Evolutionary conservation across 2,888 invertebrate genomes (phyloP), one percentile per base, ranked within the genome.

Genomic region (Ormyrus thymus): DNA sequence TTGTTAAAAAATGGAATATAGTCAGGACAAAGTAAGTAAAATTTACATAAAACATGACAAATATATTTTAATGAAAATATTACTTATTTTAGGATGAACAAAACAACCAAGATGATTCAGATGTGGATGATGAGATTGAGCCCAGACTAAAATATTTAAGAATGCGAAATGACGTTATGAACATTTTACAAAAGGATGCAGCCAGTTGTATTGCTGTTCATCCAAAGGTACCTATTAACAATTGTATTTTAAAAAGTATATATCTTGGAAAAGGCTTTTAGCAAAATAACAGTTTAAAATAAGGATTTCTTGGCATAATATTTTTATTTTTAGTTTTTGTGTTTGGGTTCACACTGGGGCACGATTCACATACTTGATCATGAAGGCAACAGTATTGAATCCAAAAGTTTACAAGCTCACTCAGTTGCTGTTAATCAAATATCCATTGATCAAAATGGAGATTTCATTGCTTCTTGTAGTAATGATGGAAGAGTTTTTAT

Each of bases 151-250:
- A 98, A 90, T 98, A 97, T 91, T 94, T 95, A 86, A 93, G 98
- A 82, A 93, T 98, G 89, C 93, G 93, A 51, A 97, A 98, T 91
- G 97, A 97, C 91, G 91, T 98, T 59, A 93, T 94, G 86, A 93
- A 93, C 85, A 97, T 98, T 85, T 91, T 98, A 51, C 92, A 94
- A 86, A 95, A 95, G 87, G 96, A 96, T 90, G 95, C 95, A 84
- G 97, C 97, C 70, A 97, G 97, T 88, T 98, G 97, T 89, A 95
- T 98, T 86, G 96, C 97, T 81, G 97, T 98, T 61, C 97, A 98
- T 91, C 94, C 97, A 8, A 98, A 98, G 92, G 96, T 96, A 81
- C 9, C 29, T 48, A 56, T 48, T 50, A 29, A 29, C 4, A 9
- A 51, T 7, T 48, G 0, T 70, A 59, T 59, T 48, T 43, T 13